These are phyloP conservation scores for Xestia xanthographa DNA, from an alignment of 2,888 invertebrate genomes.

Conservation along the genomic window DNA sequence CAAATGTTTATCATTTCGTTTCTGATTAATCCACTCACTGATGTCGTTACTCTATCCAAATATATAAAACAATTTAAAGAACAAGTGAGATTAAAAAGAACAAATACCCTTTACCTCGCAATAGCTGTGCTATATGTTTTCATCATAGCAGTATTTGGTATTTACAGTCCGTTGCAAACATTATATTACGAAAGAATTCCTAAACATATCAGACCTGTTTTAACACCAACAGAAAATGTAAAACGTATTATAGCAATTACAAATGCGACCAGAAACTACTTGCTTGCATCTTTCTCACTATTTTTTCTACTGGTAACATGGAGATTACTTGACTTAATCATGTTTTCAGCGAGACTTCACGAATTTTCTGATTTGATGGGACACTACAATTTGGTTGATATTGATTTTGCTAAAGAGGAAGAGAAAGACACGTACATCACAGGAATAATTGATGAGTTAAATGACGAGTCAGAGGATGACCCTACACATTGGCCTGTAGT, in stretches of 20 bases:
- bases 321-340: conserved; percentile 79
- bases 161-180: conserved; percentile 75
- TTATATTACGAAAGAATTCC: conserved; percentile 67
- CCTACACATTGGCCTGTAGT: conserved; percentile 74
- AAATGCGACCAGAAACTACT: conserved; percentile 80
- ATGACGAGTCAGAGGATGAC: conserved; percentile 61
- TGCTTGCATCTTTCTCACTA: conserved; percentile 80
- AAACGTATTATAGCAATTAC: conserved; percentile 74
- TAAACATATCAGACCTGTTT: conserved; percentile 48
- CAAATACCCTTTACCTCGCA: background rate
- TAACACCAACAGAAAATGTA: conserved; percentile 73
- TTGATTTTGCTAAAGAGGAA: conserved; percentile 58
- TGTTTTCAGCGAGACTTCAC: conserved; percentile 82
- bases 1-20: conserved; percentile 80
- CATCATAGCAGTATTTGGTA: conserved; percentile 72
- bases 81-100: conserved; percentile 39
- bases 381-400: conserved; percentile 79
- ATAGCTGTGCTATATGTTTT: conserved; percentile 62
- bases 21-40: conserved; percentile 74
- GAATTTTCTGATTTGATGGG: conserved; percentile 82
- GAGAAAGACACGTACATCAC: conserved; percentile 1
- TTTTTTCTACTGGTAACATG: conserved; percentile 78
- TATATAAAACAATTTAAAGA: conserved; percentile 65
- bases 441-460: conserved; percentile 44
- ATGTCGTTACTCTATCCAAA: conserved; percentile 74